Conservation (phyloP, 2,113 vertebrate genomes). For the Ailuropoda melanoleuca region DNA sequence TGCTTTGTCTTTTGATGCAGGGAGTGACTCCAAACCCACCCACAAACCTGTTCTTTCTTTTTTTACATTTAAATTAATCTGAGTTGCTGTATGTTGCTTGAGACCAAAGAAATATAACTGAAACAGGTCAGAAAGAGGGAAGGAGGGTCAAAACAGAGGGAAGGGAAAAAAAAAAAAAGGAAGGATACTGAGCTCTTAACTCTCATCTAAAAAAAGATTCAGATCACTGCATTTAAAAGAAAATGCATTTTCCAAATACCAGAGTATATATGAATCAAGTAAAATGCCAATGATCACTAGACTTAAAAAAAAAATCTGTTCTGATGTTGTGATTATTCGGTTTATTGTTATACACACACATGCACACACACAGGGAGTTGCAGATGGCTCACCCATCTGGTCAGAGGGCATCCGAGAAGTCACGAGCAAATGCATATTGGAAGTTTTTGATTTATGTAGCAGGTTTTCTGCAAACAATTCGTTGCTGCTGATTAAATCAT, state of each 20-base stretch:
- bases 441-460: constrained; percentile 58
- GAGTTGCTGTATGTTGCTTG: not conserved
- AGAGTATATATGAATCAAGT: not conserved
- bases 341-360: not conserved
- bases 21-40: not conserved
- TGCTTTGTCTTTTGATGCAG: not conserved
- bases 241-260: not conserved
- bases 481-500: constrained; percentile 49
- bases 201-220: not conserved
- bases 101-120: not conserved
- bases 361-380: not conserved
- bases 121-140: not conserved
- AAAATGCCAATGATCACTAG: not conserved
- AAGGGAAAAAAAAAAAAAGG: not conserved
- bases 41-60: not conserved
- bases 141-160: not conserved
- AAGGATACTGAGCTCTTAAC: not conserved
- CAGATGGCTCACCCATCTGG: constrained; percentile 10
- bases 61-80: not conserved
- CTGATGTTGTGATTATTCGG: not conserved
- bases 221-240: not conserved
- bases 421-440: not conserved
- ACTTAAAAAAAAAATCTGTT: not conserved
- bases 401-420: constrained; percentile 10
- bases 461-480: constrained; percentile 52